Percentiles rank a stretch among this genome's conserved stretches.
phyloP scores from a whole-genome alignment of 2,797 vertebrate genomes.

The Vultur gryphus region DNA sequence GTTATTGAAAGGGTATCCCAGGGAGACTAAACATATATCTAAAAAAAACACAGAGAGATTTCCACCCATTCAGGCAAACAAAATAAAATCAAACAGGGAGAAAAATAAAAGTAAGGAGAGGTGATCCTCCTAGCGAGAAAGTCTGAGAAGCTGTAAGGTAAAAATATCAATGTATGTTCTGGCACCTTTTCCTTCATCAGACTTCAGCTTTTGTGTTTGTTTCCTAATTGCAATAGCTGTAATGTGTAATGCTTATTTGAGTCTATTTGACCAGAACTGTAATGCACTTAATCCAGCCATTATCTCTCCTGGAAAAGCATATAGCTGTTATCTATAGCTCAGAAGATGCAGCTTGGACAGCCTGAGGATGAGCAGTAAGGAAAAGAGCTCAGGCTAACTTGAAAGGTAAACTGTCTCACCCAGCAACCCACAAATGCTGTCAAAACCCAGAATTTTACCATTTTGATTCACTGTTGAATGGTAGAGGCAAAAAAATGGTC shows the following conservation, averaged over 20 bases:
- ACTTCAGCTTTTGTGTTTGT: background rate
- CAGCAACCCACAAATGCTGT: background rate
- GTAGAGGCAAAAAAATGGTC: background rate
- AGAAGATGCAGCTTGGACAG: background rate
- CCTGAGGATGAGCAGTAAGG: background rate
- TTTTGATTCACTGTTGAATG: background rate
- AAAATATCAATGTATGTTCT: background rate
- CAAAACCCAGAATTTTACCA: background rate
- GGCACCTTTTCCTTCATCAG: background rate
- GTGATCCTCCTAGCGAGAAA: background rate
- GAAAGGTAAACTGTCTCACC: background rate
- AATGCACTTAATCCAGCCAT: background rate
- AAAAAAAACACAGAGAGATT: background rate
- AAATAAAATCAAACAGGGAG: background rate
- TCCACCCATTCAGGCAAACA: background rate
- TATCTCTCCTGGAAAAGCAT: background rate
- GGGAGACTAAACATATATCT: background rate
- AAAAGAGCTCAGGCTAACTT: background rate
- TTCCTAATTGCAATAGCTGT: background rate
- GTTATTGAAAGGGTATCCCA: background rate
- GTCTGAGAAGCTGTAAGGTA: background rate
- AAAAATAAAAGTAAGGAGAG: background rate
- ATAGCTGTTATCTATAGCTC: background rate
- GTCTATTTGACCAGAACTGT: background rate
- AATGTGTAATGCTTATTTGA: background rate